A percentile compares a stretch with the other conserved stretches of the same genome.
phyloP scores from a whole-genome alignment of 2,113 vertebrate genomes.

The Aythya baeri region DNA sequence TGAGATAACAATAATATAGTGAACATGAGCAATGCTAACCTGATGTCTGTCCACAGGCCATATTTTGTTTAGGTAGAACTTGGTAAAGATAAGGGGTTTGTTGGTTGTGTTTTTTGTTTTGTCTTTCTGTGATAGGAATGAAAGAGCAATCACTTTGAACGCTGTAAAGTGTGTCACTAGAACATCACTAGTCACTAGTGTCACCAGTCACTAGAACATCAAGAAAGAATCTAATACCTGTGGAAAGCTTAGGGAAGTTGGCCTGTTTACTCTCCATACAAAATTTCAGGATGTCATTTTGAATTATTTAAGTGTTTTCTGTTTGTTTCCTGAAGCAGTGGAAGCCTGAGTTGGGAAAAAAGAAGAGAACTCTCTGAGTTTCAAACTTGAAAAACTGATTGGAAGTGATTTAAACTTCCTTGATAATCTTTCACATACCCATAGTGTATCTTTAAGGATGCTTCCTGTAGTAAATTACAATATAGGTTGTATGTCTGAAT shows the following conservation, averaged over 20 bases:
- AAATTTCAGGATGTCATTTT: background rate
- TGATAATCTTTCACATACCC: background rate
- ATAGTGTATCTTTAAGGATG: background rate
- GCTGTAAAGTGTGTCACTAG: background rate
- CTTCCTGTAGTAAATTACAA: constrained; percentile 8
- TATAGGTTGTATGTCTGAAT: background rate
- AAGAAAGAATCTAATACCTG: background rate
- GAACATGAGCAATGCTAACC: background rate
- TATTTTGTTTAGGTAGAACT: background rate
- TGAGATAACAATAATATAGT: background rate
- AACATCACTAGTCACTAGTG: background rate
- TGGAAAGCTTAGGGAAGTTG: background rate
- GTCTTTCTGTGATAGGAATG: background rate
- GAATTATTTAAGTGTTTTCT: constrained; percentile 5
- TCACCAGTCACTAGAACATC: background rate
- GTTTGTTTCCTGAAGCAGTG: constrained; percentile 1
- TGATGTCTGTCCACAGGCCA: background rate
- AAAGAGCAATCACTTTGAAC: background rate
- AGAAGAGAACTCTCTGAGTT: background rate
- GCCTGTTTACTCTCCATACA: background rate
- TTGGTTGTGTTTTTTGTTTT: background rate
- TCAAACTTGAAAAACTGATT: background rate
- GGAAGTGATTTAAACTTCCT: background rate
- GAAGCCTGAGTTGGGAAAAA: background rate
- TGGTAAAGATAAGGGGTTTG: background rate